These are phyloP conservation scores for Pempheris klunzingeri DNA, from an alignment of 2,797 vertebrate genomes.

Conservation along the genomic window DNA sequence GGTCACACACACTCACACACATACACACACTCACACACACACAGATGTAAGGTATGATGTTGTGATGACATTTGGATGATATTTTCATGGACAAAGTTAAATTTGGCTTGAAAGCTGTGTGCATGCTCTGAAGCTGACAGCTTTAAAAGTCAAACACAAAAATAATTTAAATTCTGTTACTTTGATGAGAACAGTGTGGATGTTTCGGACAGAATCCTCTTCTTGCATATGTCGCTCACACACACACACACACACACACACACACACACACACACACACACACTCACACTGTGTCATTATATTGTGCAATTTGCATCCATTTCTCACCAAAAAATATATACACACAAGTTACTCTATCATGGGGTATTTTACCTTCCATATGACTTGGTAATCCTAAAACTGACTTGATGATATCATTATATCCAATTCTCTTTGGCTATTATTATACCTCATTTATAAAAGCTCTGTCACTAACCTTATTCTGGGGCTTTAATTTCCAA, in stretches of 20 bases:
- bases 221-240: neutral
- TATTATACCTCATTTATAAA: slow-evolving; percentile 83
- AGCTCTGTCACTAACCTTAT: slow-evolving; percentile 79
- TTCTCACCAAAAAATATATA: slow-evolving; percentile 7
- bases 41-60: slow-evolving; percentile 52
- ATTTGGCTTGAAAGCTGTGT: slow-evolving; percentile 55
- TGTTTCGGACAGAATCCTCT: neutral
- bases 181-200: slow-evolving; percentile 4
- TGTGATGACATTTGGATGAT: slow-evolving; percentile 77
- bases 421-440: slow-evolving; percentile 77
- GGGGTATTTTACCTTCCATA: slow-evolving; percentile 40
- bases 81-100: slow-evolving; percentile 64
- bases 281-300: neutral
- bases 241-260: neutral
- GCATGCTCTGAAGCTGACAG: slow-evolving; percentile 44
- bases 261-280: neutral
- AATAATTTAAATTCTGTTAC: slow-evolving; percentile 22
- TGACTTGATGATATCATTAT: slow-evolving; percentile 70
- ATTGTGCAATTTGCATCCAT: neutral
- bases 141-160: slow-evolving; percentile 51
- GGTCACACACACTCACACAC: slow-evolving; percentile 55
- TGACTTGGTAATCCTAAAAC: slow-evolving; percentile 53
- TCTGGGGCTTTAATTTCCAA: slow-evolving; percentile 80
- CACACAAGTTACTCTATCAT: slow-evolving; percentile 11
- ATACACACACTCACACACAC: slow-evolving; percentile 45